Base-by-base conservation (phyloP, 1,140 invertebrate species). In the Drosophila mojavensis region DNA sequence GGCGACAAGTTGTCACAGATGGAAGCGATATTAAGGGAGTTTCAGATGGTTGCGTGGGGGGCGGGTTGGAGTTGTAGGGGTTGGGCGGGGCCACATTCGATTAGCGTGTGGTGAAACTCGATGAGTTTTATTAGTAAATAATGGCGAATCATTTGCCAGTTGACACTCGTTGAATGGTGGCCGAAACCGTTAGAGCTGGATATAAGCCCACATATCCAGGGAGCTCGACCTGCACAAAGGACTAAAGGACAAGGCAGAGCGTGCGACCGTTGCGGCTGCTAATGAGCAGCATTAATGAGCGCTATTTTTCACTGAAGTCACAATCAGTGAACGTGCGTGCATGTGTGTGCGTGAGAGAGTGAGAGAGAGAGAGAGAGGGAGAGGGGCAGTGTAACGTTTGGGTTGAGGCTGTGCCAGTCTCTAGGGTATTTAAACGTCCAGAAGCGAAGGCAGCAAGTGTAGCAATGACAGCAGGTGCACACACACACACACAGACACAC, bases 71-170 rank as follows among this genome's bases (percentile, higher is more conserved):
- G n/a, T 24, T 17, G 5, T 47, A 11, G 20, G 20, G 4, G 26
- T n/a, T 54, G 41, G 54, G 28, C 17, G 6, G 20, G 26, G 53
- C 60, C 60, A 82, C 70, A 85, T 82, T 85, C 83, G 82, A 88
- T 85, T 86, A 88, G 79, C 70, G 67, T 71, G 76, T 67, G 66
- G 56, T 53, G 56, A 79, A 90, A 90, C 72, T 85, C 78, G 81
- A 91, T 91, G 89, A 89, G 89, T 91, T 91, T 90, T 91, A 91
- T 91, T 91, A 86, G 89, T 86, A 85, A 91, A 91, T 91, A 91
- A 91, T 91, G 90, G 90, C 81, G 70, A 85, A 91, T 91, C 89
- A 91, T 91, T 91, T 91, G 90, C 61, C 74, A 81, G 89, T 91
- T 91, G 89, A 91, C 89, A 91, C 89, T 84, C 78, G 84, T 71